These are phyloP conservation scores for Leptodirus hochenwartii DNA, from an alignment of 2,888 invertebrate genomes.

Conservation along the genomic window DNA sequence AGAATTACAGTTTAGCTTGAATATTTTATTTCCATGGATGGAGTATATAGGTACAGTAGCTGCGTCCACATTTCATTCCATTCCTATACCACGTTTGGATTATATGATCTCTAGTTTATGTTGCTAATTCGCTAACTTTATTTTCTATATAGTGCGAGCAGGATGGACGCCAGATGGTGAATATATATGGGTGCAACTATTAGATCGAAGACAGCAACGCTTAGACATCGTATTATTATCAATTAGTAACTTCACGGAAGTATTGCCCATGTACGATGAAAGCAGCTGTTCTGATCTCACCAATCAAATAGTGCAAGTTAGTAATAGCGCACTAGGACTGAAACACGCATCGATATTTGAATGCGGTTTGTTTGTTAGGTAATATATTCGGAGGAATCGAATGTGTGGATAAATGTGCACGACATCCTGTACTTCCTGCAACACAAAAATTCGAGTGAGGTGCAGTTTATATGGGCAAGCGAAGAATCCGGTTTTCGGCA, in stretches of 20 bases:
- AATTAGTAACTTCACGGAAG: slow-evolving; percentile 52
- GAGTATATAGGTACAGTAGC: slow-evolving; percentile 73
- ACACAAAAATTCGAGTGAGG: slow-evolving; percentile 21
- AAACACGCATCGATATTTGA: too few relatives aligned
- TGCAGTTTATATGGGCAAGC: slow-evolving; percentile 76
- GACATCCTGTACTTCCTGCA: slow-evolving; percentile 76
- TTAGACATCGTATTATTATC: slow-evolving; percentile 72
- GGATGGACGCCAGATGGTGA: slow-evolving; percentile 90
- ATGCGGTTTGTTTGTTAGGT: too few relatives aligned
- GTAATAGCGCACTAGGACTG: too few relatives aligned
- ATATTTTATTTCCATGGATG: slow-evolving; percentile 75
- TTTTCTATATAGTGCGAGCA: slow-evolving; percentile 33
- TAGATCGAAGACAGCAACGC: slow-evolving; percentile 73
- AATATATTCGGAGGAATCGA: slow-evolving; percentile 42
- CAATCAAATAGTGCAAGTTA: slow-evolving; percentile 35
- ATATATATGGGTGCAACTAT: slow-evolving; percentile 77
- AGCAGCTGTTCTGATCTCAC: slow-evolving; percentile 19
- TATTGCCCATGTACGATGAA: slow-evolving; percentile 32
- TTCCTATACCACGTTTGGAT: slow-evolving; percentile 1
- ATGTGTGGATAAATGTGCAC: slow-evolving; percentile 90
- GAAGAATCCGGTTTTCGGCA: slow-evolving; percentile 85
- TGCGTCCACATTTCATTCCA: too few relatives aligned
- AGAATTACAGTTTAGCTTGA: slow-evolving; percentile 57
- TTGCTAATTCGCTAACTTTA: background rate
- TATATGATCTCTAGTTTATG: background rate